Evolutionary conservation across 2,888 invertebrate species (phyloP).

Genomic region (Synergus laeviventris): DNA sequence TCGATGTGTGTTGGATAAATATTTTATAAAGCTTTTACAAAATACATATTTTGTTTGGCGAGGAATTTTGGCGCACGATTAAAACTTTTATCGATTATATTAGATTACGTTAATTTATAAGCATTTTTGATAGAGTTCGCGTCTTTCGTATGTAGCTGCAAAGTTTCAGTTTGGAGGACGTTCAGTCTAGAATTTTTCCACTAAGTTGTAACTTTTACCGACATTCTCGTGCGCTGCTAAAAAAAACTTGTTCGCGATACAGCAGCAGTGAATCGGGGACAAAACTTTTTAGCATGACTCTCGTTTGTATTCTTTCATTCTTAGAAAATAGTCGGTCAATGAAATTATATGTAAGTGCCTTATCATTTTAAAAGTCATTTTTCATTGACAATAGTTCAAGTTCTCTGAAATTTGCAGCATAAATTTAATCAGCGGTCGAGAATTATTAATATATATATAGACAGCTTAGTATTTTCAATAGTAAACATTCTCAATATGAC

Average conservation of each 20-base stretch:
- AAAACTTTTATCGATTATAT: not conserved
- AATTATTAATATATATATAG: no score
- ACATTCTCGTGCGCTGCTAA: constrained; percentile 45
- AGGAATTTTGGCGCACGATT: not conserved
- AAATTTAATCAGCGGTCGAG: no score
- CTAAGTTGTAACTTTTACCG: constrained; percentile 49
- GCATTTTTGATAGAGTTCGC: not conserved
- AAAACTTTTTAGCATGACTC: constrained; percentile 47
- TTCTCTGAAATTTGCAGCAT: not conserved
- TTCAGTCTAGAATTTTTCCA: constrained; percentile 1
- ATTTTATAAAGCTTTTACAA: not conserved
- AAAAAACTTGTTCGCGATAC: constrained; percentile 52
- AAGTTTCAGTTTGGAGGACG: not conserved
- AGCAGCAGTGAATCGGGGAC: constrained; percentile 52
- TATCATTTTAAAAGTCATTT: no score
- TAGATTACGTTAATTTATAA: not conserved
- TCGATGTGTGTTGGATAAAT: no score
- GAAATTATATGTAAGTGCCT: constrained; percentile 12
- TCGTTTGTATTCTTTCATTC: constrained; percentile 22
- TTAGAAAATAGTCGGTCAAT: constrained; percentile 11
- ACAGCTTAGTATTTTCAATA: no score
- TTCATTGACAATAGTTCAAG: no score
- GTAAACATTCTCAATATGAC: no score
- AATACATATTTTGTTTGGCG: not conserved
- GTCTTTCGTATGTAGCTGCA: not conserved